Conservation (phyloP, 2,113 vertebrate genomes). For the Cinclus mexicanus region DNA sequence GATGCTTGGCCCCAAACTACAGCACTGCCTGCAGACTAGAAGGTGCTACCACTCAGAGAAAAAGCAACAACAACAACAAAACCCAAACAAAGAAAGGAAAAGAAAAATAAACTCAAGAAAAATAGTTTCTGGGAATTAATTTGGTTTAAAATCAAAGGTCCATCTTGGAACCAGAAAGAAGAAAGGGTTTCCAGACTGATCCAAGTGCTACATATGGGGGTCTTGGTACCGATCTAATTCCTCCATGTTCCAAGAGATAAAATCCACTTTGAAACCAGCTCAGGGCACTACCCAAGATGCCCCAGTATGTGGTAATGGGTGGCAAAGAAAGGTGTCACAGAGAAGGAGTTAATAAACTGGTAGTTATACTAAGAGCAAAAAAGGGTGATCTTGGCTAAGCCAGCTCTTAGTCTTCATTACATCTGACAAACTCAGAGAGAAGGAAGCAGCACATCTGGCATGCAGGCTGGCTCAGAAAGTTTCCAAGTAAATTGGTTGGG, state of each 20-base stretch:
- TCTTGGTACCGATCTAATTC: rapidly evolving
- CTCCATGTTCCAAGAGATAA: not conserved
- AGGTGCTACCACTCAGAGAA: not conserved
- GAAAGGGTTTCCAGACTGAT: not conserved
- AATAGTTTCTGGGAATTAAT: not conserved
- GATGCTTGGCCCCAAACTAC: not conserved
- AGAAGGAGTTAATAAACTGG: not conserved
- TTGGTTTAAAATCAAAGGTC: not conserved
- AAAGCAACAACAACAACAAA: not conserved
- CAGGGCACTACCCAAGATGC: not conserved
- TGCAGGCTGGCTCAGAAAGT: not conserved
- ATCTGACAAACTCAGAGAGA: not conserved
- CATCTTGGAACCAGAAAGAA: not conserved
- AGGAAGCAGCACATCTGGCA: slow-evolving; percentile 2
- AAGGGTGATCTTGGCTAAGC: not conserved
- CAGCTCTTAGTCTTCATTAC: not conserved
- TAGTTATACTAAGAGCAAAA: not conserved
- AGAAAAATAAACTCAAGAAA: not conserved
- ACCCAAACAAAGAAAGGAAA: too few species aligned
- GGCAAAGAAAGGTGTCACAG: not conserved
- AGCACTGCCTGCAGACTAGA: not conserved
- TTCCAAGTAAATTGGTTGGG: not conserved
- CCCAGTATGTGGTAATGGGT: not conserved
- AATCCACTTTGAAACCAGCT: not conserved
- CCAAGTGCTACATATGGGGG: not conserved